Conservation (phyloP, 1,140 invertebrate species). For the Neodiprion lecontei region DNA sequence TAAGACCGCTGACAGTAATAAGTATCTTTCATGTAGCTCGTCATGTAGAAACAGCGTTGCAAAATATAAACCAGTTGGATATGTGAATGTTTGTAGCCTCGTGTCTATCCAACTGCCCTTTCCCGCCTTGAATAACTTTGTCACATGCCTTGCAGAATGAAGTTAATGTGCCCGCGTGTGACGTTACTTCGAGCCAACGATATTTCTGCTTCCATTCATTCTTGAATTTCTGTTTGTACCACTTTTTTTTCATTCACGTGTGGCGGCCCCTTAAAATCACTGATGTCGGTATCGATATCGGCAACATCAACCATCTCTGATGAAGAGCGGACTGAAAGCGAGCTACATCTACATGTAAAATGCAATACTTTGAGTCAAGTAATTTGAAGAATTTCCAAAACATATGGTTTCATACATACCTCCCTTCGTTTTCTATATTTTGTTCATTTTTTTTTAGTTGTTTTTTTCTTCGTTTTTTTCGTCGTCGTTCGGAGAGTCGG, state of each 20-base stretch:
- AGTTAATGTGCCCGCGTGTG: background rate
- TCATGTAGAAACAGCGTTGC: too few species aligned
- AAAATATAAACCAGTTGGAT: background rate
- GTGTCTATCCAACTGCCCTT: background rate
- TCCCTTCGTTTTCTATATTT: too few species aligned
- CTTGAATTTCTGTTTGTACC: conserved; percentile 13
- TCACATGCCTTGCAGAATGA: conserved; percentile 17
- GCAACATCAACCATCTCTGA: background rate
- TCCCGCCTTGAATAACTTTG: conserved; percentile 17
- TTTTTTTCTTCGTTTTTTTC: too few species aligned
- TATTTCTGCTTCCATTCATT: conserved; percentile 20
- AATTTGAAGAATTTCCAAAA: too few species aligned
- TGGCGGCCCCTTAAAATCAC: background rate
- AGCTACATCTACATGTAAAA: too few species aligned
- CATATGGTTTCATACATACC: too few species aligned
- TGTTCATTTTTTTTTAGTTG: too few species aligned
- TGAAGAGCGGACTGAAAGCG: background rate
- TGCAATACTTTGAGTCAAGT: too few species aligned
- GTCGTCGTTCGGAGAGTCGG: too few species aligned
- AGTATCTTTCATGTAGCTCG: too few species aligned
- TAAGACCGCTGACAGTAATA: too few species aligned
- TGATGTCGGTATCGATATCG: background rate
- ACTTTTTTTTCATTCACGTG: conserved; percentile 13
- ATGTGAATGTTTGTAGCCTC: background rate
- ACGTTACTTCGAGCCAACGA: conserved; percentile 16